These are phyloP conservation scores for Poeciliopsis presidionis DNA, from an alignment of 2,797 vertebrate genomes.

Conservation along the genomic window DNA sequence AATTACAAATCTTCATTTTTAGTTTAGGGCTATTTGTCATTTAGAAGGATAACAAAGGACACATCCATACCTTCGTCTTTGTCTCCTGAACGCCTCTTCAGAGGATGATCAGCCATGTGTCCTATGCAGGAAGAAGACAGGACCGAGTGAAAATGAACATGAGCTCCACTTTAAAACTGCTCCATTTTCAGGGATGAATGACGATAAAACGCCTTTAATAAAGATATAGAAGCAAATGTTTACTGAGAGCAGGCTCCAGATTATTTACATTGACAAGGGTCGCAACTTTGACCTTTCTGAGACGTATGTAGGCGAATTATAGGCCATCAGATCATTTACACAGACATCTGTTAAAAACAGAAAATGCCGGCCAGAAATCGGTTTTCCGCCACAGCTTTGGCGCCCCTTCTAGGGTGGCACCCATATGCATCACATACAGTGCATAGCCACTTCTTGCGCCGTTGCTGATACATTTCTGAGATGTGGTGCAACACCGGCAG, in stretches of 20 bases:
- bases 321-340: too few relatives aligned
- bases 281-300: too few relatives aligned
- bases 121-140: slow-evolving; percentile 25
- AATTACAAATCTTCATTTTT: too few relatives aligned
- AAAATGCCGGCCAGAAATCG: neutral
- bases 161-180: neutral
- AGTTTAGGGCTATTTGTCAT: too few relatives aligned
- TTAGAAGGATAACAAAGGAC: too few relatives aligned
- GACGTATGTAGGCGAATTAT: too few relatives aligned
- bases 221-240: neutral
- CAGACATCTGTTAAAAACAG: neutral
- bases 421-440: neutral
- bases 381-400: too few relatives aligned
- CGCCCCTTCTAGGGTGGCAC: too few relatives aligned
- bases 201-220: neutral
- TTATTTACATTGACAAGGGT: neutral
- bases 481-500: neutral
- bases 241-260: neutral
- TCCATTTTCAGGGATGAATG: neutral
- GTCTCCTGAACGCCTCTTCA: slow-evolving; percentile 2
- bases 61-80: slow-evolving; percentile 36
- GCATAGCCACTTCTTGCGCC: neutral
- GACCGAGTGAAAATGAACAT: neutral
- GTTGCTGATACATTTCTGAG: neutral
- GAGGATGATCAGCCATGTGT: slow-evolving; percentile 28